These are phyloP conservation scores for Cheirogaleus medius DNA, from an alignment of 2,113 vertebrate genomes.

Conservation along the genomic window DNA sequence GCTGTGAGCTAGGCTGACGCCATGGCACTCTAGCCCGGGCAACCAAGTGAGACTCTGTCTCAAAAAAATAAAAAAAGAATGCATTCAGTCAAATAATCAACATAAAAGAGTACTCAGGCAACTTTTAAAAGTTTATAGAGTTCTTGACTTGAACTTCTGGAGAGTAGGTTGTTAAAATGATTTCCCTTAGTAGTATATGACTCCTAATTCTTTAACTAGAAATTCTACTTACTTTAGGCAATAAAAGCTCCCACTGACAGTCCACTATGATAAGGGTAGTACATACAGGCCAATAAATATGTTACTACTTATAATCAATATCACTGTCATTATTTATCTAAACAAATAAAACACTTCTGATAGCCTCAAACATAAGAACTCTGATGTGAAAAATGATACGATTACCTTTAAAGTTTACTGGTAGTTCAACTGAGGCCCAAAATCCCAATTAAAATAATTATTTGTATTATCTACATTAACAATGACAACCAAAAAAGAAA, in stretches of 20 bases:
- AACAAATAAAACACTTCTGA: constrained; percentile 42
- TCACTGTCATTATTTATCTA: constrained; percentile 39
- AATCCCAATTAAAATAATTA: constrained; percentile 30
- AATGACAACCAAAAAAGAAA: neutral
- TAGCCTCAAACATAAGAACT: neutral
- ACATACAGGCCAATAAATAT: constrained; percentile 24
- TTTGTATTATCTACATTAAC: constrained; percentile 40
- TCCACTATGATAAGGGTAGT: neutral
- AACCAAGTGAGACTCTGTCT: too few species aligned
- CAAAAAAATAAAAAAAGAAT: too few species aligned
- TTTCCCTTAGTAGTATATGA: neutral
- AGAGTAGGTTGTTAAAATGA: neutral
- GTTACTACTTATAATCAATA: constrained; percentile 24
- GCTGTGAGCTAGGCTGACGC: too few species aligned
- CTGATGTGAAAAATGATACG: neutral
- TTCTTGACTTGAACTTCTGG: constrained; percentile 17
- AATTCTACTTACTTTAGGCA: constrained; percentile 22
- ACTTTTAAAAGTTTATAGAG: neutral
- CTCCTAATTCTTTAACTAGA: neutral
- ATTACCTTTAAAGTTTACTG: constrained; percentile 18
- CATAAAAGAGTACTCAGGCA: neutral
- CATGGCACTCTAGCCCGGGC: too few species aligned
- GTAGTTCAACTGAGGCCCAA: neutral
- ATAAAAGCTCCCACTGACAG: neutral
- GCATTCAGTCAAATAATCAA: constrained; percentile 8